Conservation (phyloP, 1,140 invertebrate species). For the Drosophila repleta region DNA sequence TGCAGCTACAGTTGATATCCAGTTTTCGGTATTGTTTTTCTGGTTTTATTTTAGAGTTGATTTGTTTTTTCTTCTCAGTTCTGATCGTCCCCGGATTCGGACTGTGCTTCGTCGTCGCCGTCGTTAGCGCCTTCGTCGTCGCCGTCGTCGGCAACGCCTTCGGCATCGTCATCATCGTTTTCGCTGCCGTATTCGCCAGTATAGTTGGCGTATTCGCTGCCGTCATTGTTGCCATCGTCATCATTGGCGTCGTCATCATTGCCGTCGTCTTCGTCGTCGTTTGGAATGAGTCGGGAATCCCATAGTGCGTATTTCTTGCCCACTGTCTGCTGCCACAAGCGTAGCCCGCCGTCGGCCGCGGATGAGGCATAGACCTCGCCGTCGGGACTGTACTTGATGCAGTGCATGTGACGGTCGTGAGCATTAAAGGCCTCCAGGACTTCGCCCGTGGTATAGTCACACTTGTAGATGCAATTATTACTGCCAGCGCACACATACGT, state of each 20-base stretch:
- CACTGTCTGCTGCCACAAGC: conserved; percentile 95
- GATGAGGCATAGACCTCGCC: conserved; percentile 97
- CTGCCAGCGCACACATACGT: conserved; percentile 97
- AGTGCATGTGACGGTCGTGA: conserved; percentile 97
- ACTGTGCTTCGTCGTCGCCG: not conserved
- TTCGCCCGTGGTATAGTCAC: conserved; percentile 92
- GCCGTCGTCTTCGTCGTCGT: not conserved
- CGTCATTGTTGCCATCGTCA: no score
- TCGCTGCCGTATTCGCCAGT: not conserved
- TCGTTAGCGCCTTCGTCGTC: not conserved
- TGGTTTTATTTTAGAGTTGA: not conserved
- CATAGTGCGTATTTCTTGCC: conserved; percentile 98
- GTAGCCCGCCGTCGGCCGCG: conserved; percentile 96
- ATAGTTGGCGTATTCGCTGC: not conserved
- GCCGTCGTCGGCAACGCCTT: no score
- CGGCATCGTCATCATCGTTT: no score
- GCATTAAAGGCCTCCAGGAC: conserved; percentile 95
- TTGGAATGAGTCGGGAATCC: conserved; percentile 85
- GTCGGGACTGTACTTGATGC: conserved; percentile 95
- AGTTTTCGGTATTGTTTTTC: conserved; percentile 8
- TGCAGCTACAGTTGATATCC: conserved; percentile 18
- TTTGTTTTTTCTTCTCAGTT: not conserved
- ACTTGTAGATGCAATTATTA: conserved; percentile 98
- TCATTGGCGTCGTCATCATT: no score
- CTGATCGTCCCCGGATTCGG: not conserved